Evolutionary conservation across 2,113 vertebrate genomes (phyloP).

Genomic region (Shinisaurus crocodilurus): DNA sequence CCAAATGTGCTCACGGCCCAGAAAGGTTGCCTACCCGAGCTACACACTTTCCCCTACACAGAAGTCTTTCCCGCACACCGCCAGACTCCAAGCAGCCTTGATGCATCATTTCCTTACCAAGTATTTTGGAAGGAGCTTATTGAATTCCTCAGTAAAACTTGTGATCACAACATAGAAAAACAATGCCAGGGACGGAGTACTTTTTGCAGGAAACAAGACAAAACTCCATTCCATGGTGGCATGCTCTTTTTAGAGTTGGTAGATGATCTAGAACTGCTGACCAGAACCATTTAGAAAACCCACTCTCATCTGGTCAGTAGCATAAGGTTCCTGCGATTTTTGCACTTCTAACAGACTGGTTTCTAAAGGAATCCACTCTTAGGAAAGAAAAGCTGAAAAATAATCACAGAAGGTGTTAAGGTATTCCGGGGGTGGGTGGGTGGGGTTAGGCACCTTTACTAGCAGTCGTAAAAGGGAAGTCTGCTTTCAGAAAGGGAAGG

Average conservation of each 20-base stretch:
- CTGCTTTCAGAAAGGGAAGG: not conserved
- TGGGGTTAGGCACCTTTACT: constrained; percentile 18
- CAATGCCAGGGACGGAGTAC: not conserved
- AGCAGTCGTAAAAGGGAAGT: constrained; percentile 22
- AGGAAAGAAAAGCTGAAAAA: constrained; percentile 10
- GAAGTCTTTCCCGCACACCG: not conserved
- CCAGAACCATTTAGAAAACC: not conserved
- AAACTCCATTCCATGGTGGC: not conserved
- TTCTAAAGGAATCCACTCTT: not conserved
- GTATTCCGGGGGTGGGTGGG: not conserved
- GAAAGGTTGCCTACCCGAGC: not conserved
- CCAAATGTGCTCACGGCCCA: no score
- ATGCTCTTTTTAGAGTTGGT: not conserved
- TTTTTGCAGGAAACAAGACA: not conserved
- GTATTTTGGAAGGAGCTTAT: not conserved
- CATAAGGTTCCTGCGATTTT: not conserved
- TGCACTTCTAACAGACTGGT: not conserved
- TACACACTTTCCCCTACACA: not conserved
- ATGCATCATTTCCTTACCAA: not conserved
- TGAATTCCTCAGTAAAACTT: not conserved
- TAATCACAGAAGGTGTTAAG: not conserved
- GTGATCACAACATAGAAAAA: not conserved
- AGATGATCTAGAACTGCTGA: not conserved
- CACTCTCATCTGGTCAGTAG: not conserved
- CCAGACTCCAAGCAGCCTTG: not conserved